phyloP scores from a whole-genome alignment of 2,797 vertebrate genomes.

The Lateolabrax maculatus region DNA sequence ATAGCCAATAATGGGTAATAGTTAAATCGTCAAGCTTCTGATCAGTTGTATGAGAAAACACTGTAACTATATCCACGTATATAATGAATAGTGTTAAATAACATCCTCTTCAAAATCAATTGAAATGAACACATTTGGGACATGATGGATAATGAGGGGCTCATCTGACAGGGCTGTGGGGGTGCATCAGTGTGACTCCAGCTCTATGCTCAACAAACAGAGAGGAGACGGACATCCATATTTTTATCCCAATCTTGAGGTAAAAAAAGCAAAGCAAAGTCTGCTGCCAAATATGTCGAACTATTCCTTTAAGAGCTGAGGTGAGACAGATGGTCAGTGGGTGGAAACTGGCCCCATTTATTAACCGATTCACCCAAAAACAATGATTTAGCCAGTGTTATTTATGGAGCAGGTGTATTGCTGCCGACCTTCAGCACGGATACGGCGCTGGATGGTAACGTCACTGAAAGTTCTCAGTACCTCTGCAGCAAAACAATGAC shows the following conservation, averaged over 20 bases:
- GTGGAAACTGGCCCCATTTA: constrained; percentile 35
- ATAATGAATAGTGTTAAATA: neutral
- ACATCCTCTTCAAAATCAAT: neutral
- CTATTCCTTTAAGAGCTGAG: constrained; percentile 44
- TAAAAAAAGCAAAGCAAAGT: neutral
- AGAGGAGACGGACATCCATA: neutral
- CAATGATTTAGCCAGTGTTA: constrained; percentile 36
- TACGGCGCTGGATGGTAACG: neutral
- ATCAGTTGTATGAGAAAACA: neutral
- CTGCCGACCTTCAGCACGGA: constrained; percentile 23
- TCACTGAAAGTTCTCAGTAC: constrained; percentile 24
- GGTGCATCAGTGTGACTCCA: too few relatives aligned
- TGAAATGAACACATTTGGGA: neutral
- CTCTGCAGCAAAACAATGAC: constrained; percentile 35
- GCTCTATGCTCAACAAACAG: neutral
- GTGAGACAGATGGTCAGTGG: constrained; percentile 57
- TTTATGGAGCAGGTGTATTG: constrained; percentile 36
- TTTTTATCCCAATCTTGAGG: neutral
- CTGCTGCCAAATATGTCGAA: neutral
- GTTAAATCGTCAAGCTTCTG: too few relatives aligned
- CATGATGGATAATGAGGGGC: neutral
- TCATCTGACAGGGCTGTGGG: neutral
- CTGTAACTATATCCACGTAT: neutral
- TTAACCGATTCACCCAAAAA: constrained; percentile 30
- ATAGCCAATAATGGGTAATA: neutral